Evolutionary conservation across 2,888 invertebrate genomes (phyloP).

Genomic region (Sinelater perroti): DNA sequence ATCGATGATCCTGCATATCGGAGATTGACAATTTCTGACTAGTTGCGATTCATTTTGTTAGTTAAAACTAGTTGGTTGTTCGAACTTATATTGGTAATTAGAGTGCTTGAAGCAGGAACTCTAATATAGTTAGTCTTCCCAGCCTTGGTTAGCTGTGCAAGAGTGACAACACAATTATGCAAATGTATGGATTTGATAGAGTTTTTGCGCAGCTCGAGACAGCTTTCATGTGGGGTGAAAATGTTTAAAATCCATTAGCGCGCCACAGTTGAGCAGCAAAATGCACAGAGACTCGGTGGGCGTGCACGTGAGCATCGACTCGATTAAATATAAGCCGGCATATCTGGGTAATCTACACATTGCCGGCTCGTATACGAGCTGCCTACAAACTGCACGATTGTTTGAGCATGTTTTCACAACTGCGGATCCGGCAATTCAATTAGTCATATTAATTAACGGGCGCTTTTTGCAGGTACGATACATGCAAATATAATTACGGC

Average conservation of each 20-base stretch:
- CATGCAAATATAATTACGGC: conserved; percentile 43
- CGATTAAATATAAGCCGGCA: conserved; percentile 18
- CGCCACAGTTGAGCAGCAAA: conserved; percentile 17
- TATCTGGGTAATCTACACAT: conserved; percentile 19
- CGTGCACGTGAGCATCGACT: conserved; percentile 2
- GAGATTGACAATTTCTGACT: no score
- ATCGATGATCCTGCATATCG: no score
- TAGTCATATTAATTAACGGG: conserved; percentile 39
- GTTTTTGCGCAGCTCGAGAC: conserved; percentile 16
- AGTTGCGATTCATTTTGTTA: no score
- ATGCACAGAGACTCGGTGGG: conserved; percentile 4
- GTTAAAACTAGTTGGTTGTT: no score
- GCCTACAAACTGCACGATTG: conserved; percentile 27
- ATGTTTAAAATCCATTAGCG: conserved; percentile 16
- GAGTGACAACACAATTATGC: conserved; percentile 21
- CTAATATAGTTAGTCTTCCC: no score
- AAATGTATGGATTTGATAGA: conserved; percentile 24
- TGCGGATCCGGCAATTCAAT: conserved; percentile 32
- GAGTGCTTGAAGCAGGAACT: no score
- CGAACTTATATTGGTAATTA: no score
- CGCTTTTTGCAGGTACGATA: conserved; percentile 37
- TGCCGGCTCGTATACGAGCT: conserved; percentile 9
- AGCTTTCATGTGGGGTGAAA: neutral
- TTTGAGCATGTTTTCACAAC: conserved; percentile 39
- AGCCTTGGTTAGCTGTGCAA: conserved; percentile 18